Evolutionary conservation across 2,797 vertebrate species (phyloP), one percentile per base, ranked within the genome.

Genomic region (Arctocebus calabarensis): DNA sequence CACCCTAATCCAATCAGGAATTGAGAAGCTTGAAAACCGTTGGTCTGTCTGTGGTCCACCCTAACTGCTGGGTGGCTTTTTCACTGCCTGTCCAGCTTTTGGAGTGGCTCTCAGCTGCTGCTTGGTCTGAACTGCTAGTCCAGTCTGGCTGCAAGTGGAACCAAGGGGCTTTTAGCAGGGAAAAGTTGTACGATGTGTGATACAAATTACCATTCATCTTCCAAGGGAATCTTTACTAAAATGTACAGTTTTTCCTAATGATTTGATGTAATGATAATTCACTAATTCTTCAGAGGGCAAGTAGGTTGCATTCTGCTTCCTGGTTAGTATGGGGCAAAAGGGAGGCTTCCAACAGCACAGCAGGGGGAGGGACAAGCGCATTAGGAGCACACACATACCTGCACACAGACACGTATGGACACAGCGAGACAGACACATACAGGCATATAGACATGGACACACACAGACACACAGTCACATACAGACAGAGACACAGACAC

Each of bases 1-100:
- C 79, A 77, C 4, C 52, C 45, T 93, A 93, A 93, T 97, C 81
- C 90, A 91, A 59, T 91, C 61, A 84, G 68, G 37, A 79, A 22
- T 29, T 91, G 75, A 94, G 68, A 48, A 27, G 77, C 84, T 73
- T 87, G 84, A 62, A 62, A 83, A 29, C 19, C 81, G 3, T 7
- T 20, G 22, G n/a, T 34, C 27, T 40, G 45, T 59, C 89, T 55
- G 55, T 9, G 57, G 23, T n/a, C 73, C 29, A 29, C 29, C 27
- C 48, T 17, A 82, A 75, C 16, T 32, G 32, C 43, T 3, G 12
- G 4, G 10, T 27, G 55, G 25, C 64, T 20, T 23, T 55, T 23
- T 16, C 34, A 43, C 37, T 64, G 16, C 34, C 45, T 61, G 20
- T 34, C 75, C 8, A 43, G 14, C 5, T 64, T 85, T 71, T 70